A percentile compares a stretch with the other conserved stretches of the same genome.
phyloP scores from a whole-genome alignment of 2,888 invertebrate species.

The Chymomyza caudatula region DNA sequence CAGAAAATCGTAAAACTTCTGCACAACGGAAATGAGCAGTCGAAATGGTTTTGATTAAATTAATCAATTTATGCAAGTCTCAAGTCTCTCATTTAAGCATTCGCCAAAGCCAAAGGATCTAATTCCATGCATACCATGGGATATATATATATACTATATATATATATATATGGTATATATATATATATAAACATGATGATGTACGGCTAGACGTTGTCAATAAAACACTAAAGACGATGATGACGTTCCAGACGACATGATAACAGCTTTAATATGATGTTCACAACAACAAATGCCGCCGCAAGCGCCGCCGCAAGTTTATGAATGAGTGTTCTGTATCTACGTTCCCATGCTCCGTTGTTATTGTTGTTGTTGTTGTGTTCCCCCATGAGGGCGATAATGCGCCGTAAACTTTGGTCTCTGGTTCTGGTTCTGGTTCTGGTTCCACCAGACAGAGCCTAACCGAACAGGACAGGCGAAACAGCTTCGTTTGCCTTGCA shows the following conservation, averaged over 20 bases:
- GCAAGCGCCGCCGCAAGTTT: background rate
- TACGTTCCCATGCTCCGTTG: background rate
- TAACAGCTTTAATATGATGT: background rate
- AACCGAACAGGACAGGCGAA: too few relatives aligned
- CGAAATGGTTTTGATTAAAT: conserved; percentile 10
- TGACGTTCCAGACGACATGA: background rate
- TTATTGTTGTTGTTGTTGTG: background rate
- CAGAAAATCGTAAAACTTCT: conserved; percentile 2
- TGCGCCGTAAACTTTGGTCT: background rate
- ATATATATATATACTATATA: background rate
- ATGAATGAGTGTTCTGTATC: background rate
- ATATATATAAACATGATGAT: background rate
- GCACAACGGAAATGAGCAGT: conserved; percentile 22
- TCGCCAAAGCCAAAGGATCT: background rate
- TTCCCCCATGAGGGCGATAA: too few relatives aligned
- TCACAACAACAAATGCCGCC: background rate
- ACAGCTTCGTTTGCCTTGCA: too few relatives aligned
- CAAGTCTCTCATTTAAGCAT: background rate
- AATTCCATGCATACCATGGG: background rate
- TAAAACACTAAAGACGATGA: background rate
- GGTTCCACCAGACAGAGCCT: background rate
- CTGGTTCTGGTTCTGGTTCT: background rate
- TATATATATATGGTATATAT: background rate
- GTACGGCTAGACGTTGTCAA: background rate
- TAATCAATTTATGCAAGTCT: background rate